Conservation (phyloP, 35 echinoderm and acorn worm species). For the Patiria miniata region DNA sequence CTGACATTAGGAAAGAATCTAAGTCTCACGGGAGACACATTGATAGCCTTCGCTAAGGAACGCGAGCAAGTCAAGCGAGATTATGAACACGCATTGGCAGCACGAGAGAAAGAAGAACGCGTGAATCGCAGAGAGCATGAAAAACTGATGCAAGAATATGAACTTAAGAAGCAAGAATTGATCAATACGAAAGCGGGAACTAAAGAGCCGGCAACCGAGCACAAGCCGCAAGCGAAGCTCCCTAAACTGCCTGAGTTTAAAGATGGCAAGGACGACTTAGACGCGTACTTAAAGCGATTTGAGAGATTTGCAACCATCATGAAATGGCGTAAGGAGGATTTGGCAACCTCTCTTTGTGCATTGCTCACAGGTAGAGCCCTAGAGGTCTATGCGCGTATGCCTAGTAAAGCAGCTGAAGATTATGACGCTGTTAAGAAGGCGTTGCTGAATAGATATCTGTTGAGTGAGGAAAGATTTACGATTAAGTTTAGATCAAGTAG, state of each 20-base stretch:
- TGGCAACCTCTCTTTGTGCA: constrained; percentile 26
- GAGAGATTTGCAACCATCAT: constrained; percentile 37
- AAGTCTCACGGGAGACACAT: too few relatives aligned
- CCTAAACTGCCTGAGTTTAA: constrained; percentile 52
- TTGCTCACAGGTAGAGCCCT: constrained; percentile 60
- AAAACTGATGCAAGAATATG: background rate
- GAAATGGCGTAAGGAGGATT: constrained; percentile 11
- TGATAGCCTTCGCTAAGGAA: too few relatives aligned
- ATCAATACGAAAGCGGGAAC: background rate
- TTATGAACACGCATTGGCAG: too few relatives aligned
- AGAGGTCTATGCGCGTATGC: constrained; percentile 37
- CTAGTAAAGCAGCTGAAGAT: background rate
- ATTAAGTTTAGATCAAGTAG: constrained; percentile 33
- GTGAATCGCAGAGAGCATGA: background rate
- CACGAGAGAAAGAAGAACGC: too few relatives aligned
- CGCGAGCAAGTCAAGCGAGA: too few relatives aligned
- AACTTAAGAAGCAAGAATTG: background rate
- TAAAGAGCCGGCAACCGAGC: background rate
- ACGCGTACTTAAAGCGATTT: constrained; percentile 40
- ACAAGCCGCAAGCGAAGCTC: background rate
- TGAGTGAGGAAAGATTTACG: constrained; percentile 47
- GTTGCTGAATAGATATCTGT: constrained; percentile 24
- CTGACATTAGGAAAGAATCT: too few relatives aligned
- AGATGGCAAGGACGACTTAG: constrained; percentile 52
- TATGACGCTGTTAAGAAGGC: constrained; percentile 45